Conservation (phyloP, 2,888 invertebrate species). For the Pterostichus niger region DNA sequence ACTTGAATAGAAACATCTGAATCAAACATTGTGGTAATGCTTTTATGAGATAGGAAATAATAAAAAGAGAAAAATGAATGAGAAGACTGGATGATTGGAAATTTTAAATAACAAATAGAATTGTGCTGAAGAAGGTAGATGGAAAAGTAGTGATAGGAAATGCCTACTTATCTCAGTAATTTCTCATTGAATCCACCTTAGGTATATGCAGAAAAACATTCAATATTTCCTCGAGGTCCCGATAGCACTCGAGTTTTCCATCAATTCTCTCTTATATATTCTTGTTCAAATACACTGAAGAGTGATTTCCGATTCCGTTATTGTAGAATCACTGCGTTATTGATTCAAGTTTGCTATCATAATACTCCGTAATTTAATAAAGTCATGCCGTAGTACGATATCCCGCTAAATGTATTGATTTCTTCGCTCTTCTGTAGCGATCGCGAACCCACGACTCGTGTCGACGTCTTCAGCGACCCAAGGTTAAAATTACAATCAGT, state of each 20-base stretch:
- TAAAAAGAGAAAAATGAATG: too few species aligned
- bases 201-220: conserved; percentile 43
- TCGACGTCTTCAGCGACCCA: conserved; percentile 35
- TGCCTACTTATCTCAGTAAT: conserved; percentile 35
- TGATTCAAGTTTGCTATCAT: conserved; percentile 65
- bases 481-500: conserved; percentile 63
- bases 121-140: not conserved
- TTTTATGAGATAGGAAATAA: too few species aligned
- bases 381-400: conserved; percentile 32
- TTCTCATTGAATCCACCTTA: not conserved
- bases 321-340: conserved; percentile 59
- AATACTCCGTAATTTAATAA: conserved; percentile 64
- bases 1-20: too few species aligned
- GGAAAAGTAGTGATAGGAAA: conserved; percentile 10
- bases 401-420: conserved; percentile 54
- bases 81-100: too few species aligned
- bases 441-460: not conserved
- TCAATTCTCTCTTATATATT: conserved; percentile 57
- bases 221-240: conserved; percentile 32
- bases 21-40: too few species aligned
- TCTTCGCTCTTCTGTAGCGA: not conserved
- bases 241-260: conserved; percentile 39
- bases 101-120: too few species aligned
- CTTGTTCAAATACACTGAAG: conserved; percentile 52
- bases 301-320: conserved; percentile 55